Percentiles rank a stretch among this genome's conserved stretches.
Conservation (phyloP, 2,113 vertebrate species). For the Trichomycterus rosablanca region DNA sequence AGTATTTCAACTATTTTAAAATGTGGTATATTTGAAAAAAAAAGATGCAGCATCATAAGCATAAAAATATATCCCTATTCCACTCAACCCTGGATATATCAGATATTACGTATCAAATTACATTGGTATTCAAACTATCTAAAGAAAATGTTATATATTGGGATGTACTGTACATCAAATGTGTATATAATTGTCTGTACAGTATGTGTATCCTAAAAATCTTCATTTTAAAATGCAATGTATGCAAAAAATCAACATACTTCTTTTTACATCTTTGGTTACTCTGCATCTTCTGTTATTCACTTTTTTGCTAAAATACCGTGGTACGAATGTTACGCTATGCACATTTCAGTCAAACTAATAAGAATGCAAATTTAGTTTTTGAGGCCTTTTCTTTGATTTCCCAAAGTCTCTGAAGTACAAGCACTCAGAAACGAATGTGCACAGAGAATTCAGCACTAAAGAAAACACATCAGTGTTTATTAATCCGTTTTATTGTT, state of each 20-base stretch:
- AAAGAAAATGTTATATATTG: conserved; percentile 19
- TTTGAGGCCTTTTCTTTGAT: conserved; percentile 18
- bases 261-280: conserved; percentile 17
- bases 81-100: not conserved
- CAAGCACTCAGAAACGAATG: not conserved
- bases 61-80: not conserved
- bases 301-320: not conserved
- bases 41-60: no score
- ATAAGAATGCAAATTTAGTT: conserved; percentile 21
- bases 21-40: no score
- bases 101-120: conserved; percentile 19
- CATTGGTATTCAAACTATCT: conserved; percentile 30
- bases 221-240: conserved; percentile 30
- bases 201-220: conserved; percentile 23
- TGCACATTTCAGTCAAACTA: conserved; percentile 35
- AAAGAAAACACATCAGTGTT: not conserved
- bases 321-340: conserved; percentile 38
- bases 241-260: no score
- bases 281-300: conserved; percentile 13
- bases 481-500: not conserved
- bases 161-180: conserved; percentile 38
- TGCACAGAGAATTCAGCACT: not conserved
- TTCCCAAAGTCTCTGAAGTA: conserved; percentile 6
- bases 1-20: no score
- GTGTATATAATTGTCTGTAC: conserved; percentile 39